A percentile compares a stretch with the other conserved stretches of the same genome.
phyloP scores from a whole-genome alignment of 2,797 vertebrate species.

The Craterocephalus amniculus region DNA sequence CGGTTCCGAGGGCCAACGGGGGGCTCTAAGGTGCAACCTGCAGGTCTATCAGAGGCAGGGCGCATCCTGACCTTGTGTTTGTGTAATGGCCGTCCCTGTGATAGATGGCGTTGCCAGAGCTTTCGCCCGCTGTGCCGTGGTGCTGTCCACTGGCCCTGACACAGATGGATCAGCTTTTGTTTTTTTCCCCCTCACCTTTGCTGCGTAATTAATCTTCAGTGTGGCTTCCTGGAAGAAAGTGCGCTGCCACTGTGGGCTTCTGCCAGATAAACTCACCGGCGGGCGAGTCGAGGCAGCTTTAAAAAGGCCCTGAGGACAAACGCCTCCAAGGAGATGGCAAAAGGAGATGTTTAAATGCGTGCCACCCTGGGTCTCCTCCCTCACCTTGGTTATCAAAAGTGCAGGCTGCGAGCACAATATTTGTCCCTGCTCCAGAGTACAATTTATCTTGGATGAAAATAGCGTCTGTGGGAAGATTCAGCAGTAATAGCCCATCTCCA shows the following conservation, averaged over 20 bases:
- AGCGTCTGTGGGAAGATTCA: constrained; percentile 62
- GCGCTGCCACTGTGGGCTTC: constrained; percentile 35
- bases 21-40: constrained; percentile 41
- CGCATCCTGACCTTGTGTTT: constrained; percentile 81
- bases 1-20: constrained; percentile 29
- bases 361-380: constrained; percentile 48
- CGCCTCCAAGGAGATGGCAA: constrained; percentile 62
- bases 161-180: constrained; percentile 83
- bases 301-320: constrained; percentile 57
- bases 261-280: constrained; percentile 66
- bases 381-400: constrained; percentile 70
- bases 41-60: constrained; percentile 34
- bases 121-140: constrained; percentile 66
- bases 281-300: constrained; percentile 49
- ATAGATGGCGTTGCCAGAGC: constrained; percentile 77
- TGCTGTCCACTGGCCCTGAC: constrained; percentile 78
- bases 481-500: constrained; percentile 60
- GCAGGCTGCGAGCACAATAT: constrained; percentile 58
- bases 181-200: constrained; percentile 64
- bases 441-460: constrained; percentile 72
- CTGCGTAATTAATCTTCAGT: constrained; percentile 81
- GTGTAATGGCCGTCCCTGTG: constrained; percentile 72
- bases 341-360: constrained; percentile 79
- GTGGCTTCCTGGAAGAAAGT: constrained; percentile 55
- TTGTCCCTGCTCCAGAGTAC: constrained; percentile 62